Conservation (phyloP, 1,140 invertebrate species). For the Heliothis virescens region DNA sequence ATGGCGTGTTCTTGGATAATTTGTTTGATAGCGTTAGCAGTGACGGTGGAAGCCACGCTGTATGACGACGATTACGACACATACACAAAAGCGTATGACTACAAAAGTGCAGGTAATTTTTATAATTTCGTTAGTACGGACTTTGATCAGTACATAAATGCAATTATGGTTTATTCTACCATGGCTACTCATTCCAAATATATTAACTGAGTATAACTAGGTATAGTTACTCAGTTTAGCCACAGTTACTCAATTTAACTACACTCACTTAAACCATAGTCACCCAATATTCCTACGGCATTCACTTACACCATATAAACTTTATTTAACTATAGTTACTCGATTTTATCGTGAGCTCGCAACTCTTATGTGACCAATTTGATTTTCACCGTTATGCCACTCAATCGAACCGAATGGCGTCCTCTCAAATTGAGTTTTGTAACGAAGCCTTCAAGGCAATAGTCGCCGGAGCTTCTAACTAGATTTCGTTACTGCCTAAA, state of each 20-base stretch:
- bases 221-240: no score
- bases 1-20: conserved; percentile 68
- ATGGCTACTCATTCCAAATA: no score
- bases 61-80: conserved; percentile 81
- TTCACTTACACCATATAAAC: no score
- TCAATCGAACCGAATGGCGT: conserved; percentile 55
- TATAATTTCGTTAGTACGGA: not conserved
- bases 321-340: conserved; percentile 2
- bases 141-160: no score
- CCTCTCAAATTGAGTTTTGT: conserved; percentile 62
- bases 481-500: conserved; percentile 54
- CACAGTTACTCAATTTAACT: no score
- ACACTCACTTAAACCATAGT: no score
- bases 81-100: conserved; percentile 78
- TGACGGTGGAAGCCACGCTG: conserved; percentile 63
- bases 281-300: no score
- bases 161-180: no score
- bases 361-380: conserved; percentile 50
- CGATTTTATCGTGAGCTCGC: not conserved
- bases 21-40: conserved; percentile 57
- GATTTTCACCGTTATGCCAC: conserved; percentile 54
- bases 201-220: no score
- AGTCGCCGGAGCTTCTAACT: conserved; percentile 54
- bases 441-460: conserved; percentile 58
- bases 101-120: conserved; percentile 71